Conservation (phyloP, 2,797 vertebrate species). For the Notoglanidium macrostoma region DNA sequence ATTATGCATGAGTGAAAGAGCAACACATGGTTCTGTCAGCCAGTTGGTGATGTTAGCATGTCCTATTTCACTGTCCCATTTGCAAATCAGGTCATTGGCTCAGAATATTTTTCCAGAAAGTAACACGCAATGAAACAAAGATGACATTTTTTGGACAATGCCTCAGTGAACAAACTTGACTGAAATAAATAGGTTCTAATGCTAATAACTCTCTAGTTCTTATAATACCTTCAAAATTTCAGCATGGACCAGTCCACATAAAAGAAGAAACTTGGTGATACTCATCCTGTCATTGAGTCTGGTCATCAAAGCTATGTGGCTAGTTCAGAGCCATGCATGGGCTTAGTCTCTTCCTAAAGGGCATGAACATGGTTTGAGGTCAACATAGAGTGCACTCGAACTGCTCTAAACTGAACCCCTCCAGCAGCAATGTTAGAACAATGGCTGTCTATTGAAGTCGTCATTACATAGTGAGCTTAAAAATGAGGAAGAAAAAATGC, state of each 20-base stretch:
- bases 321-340: not conserved
- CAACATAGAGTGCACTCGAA: conserved; percentile 17
- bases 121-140: not conserved
- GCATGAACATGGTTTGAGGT: conserved; percentile 1
- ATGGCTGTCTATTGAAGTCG: conserved; percentile 67
- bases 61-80: not conserved
- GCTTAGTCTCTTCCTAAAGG: conserved; percentile 22
- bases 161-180: not conserved
- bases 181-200: not conserved
- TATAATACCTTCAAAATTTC: not conserved
- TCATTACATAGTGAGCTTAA: conserved; percentile 45
- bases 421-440: conserved; percentile 65
- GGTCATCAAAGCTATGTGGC: not conserved
- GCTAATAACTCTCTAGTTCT: not conserved
- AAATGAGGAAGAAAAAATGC: conserved; percentile 51
- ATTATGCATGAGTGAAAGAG: not conserved
- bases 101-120: not conserved
- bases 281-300: not conserved
- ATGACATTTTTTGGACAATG: not conserved
- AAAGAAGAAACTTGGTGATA: not conserved
- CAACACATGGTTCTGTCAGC: not conserved
- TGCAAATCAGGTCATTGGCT: not conserved
- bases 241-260: not conserved
- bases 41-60: not conserved
- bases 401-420: conserved; percentile 57